phyloP scores from a whole-genome alignment of 2,797 vertebrate species.

The Sebastes trivittatus region DNA sequence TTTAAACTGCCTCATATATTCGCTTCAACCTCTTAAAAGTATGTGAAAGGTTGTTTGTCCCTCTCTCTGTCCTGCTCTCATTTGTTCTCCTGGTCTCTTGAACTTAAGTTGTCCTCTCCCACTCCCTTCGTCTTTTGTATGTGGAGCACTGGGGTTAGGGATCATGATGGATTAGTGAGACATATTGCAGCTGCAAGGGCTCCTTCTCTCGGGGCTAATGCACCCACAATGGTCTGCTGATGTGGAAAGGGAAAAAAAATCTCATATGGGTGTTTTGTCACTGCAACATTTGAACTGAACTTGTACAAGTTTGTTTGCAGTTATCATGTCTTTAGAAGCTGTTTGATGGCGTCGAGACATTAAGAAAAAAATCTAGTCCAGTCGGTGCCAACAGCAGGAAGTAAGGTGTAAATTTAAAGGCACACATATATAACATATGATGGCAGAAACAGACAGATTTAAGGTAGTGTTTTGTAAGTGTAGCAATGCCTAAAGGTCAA shows the following conservation, averaged over 20 bases:
- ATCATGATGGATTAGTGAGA: conserved; percentile 83
- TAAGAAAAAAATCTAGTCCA: not conserved
- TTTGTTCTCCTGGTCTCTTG: conserved; percentile 77
- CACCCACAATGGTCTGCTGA: conserved; percentile 52
- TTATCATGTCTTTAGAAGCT: not conserved
- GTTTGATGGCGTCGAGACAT: not conserved
- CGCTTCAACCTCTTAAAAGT: conserved; percentile 57
- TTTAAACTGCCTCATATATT: conserved; percentile 50
- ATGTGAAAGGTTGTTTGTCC: conserved; percentile 72
- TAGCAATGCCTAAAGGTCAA: conserved; percentile 52
- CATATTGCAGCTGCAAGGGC: conserved; percentile 77
- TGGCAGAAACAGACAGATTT: conserved; percentile 11
- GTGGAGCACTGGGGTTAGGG: conserved; percentile 71
- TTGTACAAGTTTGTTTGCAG: conserved; percentile 4
- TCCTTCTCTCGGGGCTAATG: conserved; percentile 69
- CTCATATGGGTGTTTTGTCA: conserved; percentile 13
- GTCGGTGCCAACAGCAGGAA: not conserved
- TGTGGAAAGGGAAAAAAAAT: conserved; percentile 38
- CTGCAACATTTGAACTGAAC: not conserved
- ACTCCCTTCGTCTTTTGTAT: conserved; percentile 77
- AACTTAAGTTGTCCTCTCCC: conserved; percentile 79
- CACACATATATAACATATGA: not conserved
- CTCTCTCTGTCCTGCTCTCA: conserved; percentile 60
- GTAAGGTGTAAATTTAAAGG: not conserved
- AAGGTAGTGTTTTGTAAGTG: conserved; percentile 52